Evolutionary conservation across 2,888 invertebrate genomes (phyloP).

Genomic region (Anthoptus insignis): DNA sequence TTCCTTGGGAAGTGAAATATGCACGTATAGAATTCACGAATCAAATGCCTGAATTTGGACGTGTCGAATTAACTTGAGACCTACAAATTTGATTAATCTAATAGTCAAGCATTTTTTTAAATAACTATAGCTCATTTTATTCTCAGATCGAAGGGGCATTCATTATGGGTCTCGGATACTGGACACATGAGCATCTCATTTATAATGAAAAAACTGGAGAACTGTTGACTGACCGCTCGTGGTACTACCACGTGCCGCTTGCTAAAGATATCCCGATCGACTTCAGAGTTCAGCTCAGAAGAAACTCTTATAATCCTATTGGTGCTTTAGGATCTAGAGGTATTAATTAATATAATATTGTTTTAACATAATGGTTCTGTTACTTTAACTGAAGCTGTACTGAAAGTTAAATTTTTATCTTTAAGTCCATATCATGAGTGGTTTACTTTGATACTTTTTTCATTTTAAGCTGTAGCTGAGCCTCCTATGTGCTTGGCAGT

Average conservation of each 20-base stretch:
- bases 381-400: too few relatives aligned
- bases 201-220: slow-evolving; percentile 89
- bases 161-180: slow-evolving; percentile 91
- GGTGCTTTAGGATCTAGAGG: slow-evolving; percentile 46
- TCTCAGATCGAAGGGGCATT: slow-evolving; percentile 92
- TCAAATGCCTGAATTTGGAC: too few relatives aligned
- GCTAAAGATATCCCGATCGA: slow-evolving; percentile 92
- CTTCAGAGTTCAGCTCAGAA: slow-evolving; percentile 89
- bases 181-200: slow-evolving; percentile 90
- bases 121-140: too few relatives aligned
- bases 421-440: too few relatives aligned
- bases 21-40: too few relatives aligned
- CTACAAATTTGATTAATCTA: too few relatives aligned
- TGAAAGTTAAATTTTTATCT: too few relatives aligned
- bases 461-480: slow-evolving; percentile 77
- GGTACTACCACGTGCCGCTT: slow-evolving; percentile 92
- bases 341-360: too few relatives aligned
- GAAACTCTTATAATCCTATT: slow-evolving; percentile 85
- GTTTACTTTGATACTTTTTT: too few relatives aligned
- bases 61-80: too few relatives aligned
- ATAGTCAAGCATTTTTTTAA: too few relatives aligned
- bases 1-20: neutral
- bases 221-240: slow-evolving; percentile 91
- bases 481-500: slow-evolving; percentile 80
- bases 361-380: too few relatives aligned